phyloP scores from a whole-genome alignment of 2,888 invertebrate genomes.

The Ethmia dodecea region DNA sequence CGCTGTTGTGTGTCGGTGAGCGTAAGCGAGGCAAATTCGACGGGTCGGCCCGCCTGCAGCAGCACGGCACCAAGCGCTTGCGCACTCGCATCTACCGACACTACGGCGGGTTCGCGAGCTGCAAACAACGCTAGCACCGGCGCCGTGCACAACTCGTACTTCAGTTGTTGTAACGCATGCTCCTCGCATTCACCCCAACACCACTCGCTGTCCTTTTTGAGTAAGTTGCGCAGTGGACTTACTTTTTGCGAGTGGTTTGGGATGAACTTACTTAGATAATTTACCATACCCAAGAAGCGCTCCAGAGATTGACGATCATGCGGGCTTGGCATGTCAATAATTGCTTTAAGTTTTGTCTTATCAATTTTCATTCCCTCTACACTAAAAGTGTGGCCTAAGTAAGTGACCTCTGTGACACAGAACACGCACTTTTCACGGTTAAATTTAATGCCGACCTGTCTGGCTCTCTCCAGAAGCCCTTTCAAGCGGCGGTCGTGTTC shows the following conservation, averaged over 20 bases:
- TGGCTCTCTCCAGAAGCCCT: constrained; percentile 9
- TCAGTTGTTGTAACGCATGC: constrained; percentile 9
- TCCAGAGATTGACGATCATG: constrained; percentile 10
- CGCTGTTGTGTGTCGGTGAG: no score
- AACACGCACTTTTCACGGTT: constrained; percentile 16
- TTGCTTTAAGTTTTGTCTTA: constrained; percentile 10
- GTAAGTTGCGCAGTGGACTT: constrained; percentile 3
- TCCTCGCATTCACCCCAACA: constrained; percentile 12
- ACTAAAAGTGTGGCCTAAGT: constrained; percentile 6
- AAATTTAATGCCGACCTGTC: constrained; percentile 17
- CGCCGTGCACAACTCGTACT: constrained; percentile 11
- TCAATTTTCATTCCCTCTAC: constrained; percentile 10
- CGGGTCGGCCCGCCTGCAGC: constrained; percentile 17
- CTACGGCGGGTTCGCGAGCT: constrained; percentile 15
- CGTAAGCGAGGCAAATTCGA: no score
- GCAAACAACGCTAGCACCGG: constrained; percentile 18
- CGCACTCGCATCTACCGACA: constrained; percentile 20
- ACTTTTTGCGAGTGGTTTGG: constrained; percentile 19
- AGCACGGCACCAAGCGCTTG: constrained; percentile 16
- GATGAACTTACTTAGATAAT: constrained; percentile 24
- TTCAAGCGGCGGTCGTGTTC: constrained; percentile 16
- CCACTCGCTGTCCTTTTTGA: constrained; percentile 20
- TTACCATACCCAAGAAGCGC: constrained; percentile 19
- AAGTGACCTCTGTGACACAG: constrained; percentile 10
- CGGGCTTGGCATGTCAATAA: constrained; percentile 8